A percentile compares a stretch with the other conserved stretches of the same genome.
Evolutionary conservation across 2,797 vertebrate species (phyloP).

Genomic region (Chelon labrosus): DNA sequence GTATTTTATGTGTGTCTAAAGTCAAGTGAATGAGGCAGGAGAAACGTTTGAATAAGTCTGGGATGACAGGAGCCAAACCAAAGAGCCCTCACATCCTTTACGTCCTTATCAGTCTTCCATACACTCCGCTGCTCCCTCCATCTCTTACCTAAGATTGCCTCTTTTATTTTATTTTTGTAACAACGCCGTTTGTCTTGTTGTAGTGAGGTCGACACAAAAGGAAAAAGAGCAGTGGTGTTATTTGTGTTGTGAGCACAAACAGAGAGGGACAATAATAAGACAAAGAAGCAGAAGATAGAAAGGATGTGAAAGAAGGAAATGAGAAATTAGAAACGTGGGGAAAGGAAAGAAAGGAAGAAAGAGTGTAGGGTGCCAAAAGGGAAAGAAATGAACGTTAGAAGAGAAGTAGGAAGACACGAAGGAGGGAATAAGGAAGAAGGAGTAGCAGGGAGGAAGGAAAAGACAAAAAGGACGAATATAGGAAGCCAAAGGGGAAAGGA

Average conservation of each 20-base stretch:
- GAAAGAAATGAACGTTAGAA: no score
- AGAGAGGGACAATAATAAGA: background rate
- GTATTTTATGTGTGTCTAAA: background rate
- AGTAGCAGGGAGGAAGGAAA: no score
- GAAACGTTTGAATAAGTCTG: constrained; percentile 4
- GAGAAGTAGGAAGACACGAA: no score
- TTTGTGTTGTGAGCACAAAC: background rate
- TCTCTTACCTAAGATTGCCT: constrained; percentile 31
- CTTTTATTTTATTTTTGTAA: constrained; percentile 13
- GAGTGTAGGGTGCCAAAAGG: no score
- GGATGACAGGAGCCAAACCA: constrained; percentile 7
- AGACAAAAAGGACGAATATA: no score
- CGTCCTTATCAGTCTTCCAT: constrained; percentile 25
- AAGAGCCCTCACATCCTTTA: constrained; percentile 31
- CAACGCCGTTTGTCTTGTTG: constrained; percentile 23
- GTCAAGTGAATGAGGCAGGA: constrained; percentile 17
- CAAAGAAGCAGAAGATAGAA: background rate
- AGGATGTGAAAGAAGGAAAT: no score
- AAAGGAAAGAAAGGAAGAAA: background rate
- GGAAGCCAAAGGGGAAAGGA: no score
- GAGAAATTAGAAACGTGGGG: no score
- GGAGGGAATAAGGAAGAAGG: no score
- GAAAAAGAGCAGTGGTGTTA: background rate
- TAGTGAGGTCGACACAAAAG: background rate
- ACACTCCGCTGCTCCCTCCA: constrained; percentile 5